Percentiles rank a stretch among this genome's conserved stretches.
Conservation (phyloP, 2,888 invertebrate genomes). For the Bunonema sp. region DNA sequence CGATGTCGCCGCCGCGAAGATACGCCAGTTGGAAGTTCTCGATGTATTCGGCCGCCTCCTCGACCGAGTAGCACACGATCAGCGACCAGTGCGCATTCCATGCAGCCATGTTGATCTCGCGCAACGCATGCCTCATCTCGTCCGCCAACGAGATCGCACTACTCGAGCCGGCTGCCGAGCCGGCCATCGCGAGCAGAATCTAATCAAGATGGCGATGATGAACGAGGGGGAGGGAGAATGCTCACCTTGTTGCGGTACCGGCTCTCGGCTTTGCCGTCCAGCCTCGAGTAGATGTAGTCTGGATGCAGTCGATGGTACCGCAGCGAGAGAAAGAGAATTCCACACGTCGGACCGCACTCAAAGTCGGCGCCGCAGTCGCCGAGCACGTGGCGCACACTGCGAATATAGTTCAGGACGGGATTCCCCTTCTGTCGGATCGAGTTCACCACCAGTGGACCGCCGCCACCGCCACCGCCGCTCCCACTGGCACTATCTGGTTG, state of each 20-base stretch:
- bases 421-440: conserved; percentile 37
- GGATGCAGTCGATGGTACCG: conserved; percentile 30
- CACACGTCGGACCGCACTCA: conserved; percentile 27
- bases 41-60: conserved; percentile 43
- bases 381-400: conserved; percentile 40
- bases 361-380: conserved; percentile 30
- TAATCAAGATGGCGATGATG: not conserved
- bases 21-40: conserved; percentile 32
- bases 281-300: conserved; percentile 32
- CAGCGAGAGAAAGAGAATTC: conserved; percentile 30
- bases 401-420: conserved; percentile 39
- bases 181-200: conserved; percentile 20
- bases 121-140: conserved; percentile 26
- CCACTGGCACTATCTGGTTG: no score
- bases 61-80: conserved; percentile 35
- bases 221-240: not conserved
- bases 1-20: no score
- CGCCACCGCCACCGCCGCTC: no score
- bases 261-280: conserved; percentile 19
- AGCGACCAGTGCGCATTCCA: conserved; percentile 31
- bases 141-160: no score
- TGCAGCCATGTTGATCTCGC: conserved; percentile 37
- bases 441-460: conserved; percentile 30
- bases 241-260: conserved; percentile 15
- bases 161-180: no score